A percentile compares a stretch with the other conserved stretches of the same genome.
Evolutionary conservation across 2,113 vertebrate genomes (phyloP).

Genomic region (Cynocephalus volans): DNA sequence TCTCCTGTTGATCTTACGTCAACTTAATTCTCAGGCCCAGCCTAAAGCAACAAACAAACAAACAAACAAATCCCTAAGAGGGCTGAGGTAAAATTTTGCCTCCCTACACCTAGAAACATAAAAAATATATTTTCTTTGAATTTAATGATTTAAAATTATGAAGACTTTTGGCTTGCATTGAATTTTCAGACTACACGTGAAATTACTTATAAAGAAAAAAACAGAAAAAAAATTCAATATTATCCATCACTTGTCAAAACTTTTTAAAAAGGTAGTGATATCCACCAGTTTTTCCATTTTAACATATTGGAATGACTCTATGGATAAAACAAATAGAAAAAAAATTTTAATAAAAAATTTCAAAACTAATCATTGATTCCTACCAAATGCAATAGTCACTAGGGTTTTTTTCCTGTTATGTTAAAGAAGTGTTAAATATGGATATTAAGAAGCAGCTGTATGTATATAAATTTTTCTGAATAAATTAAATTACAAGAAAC

Average conservation of each 20-base stretch:
- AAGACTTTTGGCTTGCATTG: background rate
- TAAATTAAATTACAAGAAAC: slow-evolving; percentile 46
- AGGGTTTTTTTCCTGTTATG: background rate
- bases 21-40: background rate
- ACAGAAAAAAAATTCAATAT: background rate
- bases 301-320: background rate
- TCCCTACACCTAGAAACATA: background rate
- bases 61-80: background rate
- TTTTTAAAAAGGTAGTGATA: slow-evolving; percentile 6
- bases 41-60: background rate
- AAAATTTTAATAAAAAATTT: background rate
- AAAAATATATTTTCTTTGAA: slow-evolving; percentile 45
- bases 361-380: background rate
- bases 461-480: background rate
- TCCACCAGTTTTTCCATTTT: background rate
- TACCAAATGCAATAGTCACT: background rate
- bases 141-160: slow-evolving; percentile 43
- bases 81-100: background rate
- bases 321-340: slow-evolving; percentile 11
- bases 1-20: background rate
- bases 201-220: slow-evolving; percentile 1
- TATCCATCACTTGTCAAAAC: slow-evolving; percentile 31
- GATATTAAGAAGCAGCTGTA: slow-evolving; percentile 47
- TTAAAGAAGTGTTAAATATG: background rate
- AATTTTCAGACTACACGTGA: background rate